Evolutionary conservation across 2,113 vertebrate species (phyloP).

Genomic region (Aspidoscelis tigris): DNA sequence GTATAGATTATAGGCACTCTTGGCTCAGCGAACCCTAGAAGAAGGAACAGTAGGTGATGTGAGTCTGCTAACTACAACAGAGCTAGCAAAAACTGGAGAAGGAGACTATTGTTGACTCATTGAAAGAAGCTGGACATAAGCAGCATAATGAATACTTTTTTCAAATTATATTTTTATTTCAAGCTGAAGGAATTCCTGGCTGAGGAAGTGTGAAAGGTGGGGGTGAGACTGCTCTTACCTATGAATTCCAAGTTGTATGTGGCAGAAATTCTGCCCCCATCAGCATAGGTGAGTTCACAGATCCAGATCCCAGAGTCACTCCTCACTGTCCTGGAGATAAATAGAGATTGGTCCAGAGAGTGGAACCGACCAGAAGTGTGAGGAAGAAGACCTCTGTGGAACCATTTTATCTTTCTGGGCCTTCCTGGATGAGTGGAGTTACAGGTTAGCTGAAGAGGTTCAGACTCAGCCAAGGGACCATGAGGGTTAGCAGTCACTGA

Average conservation of each 20-base stretch:
- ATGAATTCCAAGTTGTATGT: conserved; percentile 61
- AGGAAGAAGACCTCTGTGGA: neutral
- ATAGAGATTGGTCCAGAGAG: neutral
- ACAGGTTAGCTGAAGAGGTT: conserved; percentile 65
- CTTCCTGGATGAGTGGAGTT: conserved; percentile 71
- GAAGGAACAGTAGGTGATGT: conserved; percentile 5
- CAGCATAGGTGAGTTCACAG: conserved; percentile 71
- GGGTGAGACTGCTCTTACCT: conserved; percentile 59
- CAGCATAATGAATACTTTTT: neutral
- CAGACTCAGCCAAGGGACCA: conserved; percentile 41
- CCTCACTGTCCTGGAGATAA: conserved; percentile 18
- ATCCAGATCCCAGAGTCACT: conserved; percentile 70
- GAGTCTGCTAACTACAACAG: neutral
- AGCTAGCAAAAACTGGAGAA: neutral
- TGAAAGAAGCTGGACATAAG: neutral
- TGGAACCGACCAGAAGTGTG: conserved; percentile 36
- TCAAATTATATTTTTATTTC: neutral
- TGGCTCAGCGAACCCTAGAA: conserved; percentile 69
- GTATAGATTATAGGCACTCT: conserved; percentile 63
- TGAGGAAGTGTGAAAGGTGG: neutral
- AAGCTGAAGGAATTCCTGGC: neutral
- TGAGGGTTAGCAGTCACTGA: conserved; percentile 68
- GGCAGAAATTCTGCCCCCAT: conserved; percentile 63
- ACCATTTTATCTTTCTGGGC: conserved; percentile 68
- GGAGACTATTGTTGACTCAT: neutral